Evolutionary conservation across 2,888 invertebrate species (phyloP), one percentile per base, ranked within the genome.

Genomic region (Dynastes maya): DNA sequence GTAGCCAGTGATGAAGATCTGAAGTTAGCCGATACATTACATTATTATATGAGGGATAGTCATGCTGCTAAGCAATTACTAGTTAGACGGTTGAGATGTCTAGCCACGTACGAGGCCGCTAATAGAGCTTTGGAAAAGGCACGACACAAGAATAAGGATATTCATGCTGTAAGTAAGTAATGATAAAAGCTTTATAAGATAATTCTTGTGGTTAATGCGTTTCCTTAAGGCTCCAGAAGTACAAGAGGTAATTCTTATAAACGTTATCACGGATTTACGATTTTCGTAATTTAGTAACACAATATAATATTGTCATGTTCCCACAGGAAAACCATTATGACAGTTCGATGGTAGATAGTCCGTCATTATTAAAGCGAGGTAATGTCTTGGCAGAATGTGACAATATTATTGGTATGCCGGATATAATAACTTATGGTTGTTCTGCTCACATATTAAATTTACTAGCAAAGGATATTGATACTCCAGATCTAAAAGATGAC

Each of bases 1-100:
- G 97, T 99, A 83, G 96, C 99, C 0, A 97, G 98, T 37, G 99
- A 99, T 90, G 97, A 98, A 89, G 99, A 99, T 90, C 90, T 99
- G 81, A 99, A 99, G 90, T 89, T 99, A 81, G 97, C 98, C 0
- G 98, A 99, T 87, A 98, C 98, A 0, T 91, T 99, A 45, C 93
- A 98, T 5, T 99, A 99, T 89, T 99, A 98, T 90, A 97, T 98
- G 94, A 91, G 98, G 76, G 99, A 99, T 86, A 97, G 98, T 0
- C 95, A 96, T 86, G 99, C 99, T 0, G 99, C 98, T 2, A 98
- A 98, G 89, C 95, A 97, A 45, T 92, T 99, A 55, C 91, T 99
- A 1, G 98, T 98, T 78, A 92, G 99, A 78, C 92, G 99, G 86
- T 87, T 82, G 83, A 92, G 98, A 87, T 97, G 98, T 86, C 90